Evolutionary conservation across 2,113 vertebrate species (phyloP), one percentile per base, ranked within the genome.

Genomic region (Guaruba guarouba): DNA sequence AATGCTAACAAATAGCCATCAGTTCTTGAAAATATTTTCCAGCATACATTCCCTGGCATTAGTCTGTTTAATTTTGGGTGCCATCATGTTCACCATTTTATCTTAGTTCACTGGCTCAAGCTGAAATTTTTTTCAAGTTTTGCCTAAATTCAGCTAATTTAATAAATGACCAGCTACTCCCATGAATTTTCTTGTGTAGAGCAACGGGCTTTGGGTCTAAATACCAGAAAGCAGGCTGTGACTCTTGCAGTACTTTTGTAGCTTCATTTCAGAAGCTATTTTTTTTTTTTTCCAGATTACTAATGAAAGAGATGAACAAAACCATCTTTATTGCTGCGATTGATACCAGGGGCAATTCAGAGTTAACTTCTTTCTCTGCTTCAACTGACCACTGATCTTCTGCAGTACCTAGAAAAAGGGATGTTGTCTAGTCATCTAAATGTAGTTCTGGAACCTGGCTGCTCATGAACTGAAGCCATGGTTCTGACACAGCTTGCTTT

Each of bases 81-180:
- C 62, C 19, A 66, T 55, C 14, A 13, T 73, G 62, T 57, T 57
- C 57, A 81, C 44, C 18, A 7, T 82, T 92, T 93, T 43, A 41
- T 62, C 39, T 73, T 64, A 52, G 23, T 68, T 86, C 16, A 8
- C 43, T 61, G 43, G 10, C 46, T 94, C 84, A 33, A 37, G 73
- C 57, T 69, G 62, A 31, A 89, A 84, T 95, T 78, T 88, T 88
- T 62, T 93, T 86, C n/a, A 83, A 66, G 41, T 66, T 87, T 96
- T 84, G 41, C 41, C 22, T 79, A 69, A 84, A 84, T 57, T 73
- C 35, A 64, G 23, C 68, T 62, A 88, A 92, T 37, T 68, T 81
- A 66, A 51, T 62, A 41, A 82, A 61, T 0, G 1, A 23, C 13
- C 31, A 77, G 79, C 44, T 24, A 48, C 2, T 16, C 13, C 13